phyloP scores from a whole-genome alignment of 2,888 invertebrate species.

The Polyploca ridens region DNA sequence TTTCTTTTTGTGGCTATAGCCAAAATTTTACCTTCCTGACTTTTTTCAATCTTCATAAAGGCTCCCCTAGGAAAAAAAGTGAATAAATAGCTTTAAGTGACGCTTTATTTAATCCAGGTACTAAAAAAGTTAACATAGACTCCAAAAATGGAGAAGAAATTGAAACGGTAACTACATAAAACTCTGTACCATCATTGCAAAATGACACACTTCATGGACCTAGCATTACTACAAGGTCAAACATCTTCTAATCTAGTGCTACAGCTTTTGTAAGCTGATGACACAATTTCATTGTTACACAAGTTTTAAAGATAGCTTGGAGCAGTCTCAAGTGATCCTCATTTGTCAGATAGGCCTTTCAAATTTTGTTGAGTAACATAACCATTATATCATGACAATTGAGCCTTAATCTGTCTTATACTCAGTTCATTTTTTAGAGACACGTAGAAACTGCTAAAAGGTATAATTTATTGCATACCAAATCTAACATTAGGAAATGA shows the following conservation, averaged over 20 bases:
- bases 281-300: conserved; percentile 5
- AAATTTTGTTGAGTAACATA: neutral
- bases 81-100: no score
- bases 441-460: neutral
- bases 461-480: neutral
- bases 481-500: neutral
- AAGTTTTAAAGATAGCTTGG: neutral
- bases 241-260: conserved; percentile 1
- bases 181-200: neutral
- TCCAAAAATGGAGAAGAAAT: neutral
- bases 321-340: neutral
- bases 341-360: conserved; percentile 4
- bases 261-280: conserved; percentile 2
- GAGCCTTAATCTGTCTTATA: no score
- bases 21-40: no score
- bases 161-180: neutral
- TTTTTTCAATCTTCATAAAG: no score
- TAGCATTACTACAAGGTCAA: neutral
- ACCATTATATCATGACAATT: neutral
- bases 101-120: no score
- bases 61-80: no score
- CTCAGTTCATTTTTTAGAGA: neutral
- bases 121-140: neutral
- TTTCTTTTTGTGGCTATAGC: no score
- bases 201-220: neutral